phyloP scores from a whole-genome alignment of 2,888 invertebrate species.

The Julus scanicus region DNA sequence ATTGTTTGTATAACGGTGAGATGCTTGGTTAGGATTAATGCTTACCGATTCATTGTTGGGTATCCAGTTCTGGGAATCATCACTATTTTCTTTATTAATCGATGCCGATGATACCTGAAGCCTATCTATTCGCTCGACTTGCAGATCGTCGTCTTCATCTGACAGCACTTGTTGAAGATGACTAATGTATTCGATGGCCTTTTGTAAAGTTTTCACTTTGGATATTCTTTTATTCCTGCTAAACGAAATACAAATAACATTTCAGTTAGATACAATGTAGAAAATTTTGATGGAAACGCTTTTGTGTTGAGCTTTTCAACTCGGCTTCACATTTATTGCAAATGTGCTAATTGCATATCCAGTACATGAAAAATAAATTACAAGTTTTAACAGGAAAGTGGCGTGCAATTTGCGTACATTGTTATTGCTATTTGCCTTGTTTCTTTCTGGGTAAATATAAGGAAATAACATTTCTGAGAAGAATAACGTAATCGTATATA shows the following conservation, averaged over 20 bases:
- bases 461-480: background rate
- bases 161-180: conserved; percentile 68
- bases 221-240: conserved; percentile 71
- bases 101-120: conserved; percentile 22
- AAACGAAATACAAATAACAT: conserved; percentile 58
- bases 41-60: conserved; percentile 46
- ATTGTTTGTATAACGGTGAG: background rate
- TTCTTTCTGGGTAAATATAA: background rate
- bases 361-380: background rate
- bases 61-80: conserved; percentile 46
- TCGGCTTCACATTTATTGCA: background rate
- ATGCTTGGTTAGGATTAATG: background rate
- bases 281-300: background rate
- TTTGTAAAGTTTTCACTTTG: conserved; percentile 74
- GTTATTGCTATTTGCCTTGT: background rate
- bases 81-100: conserved; percentile 53
- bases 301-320: background rate
- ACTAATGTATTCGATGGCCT: conserved; percentile 74
- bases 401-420: background rate
- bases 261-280: background rate
- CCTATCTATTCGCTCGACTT: conserved; percentile 47
- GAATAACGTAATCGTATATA: background rate
- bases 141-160: conserved; percentile 57
- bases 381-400: background rate
- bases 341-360: background rate